Base-by-base conservation (phyloP, 2,113 vertebrate genomes). In the Geococcyx californianus region DNA sequence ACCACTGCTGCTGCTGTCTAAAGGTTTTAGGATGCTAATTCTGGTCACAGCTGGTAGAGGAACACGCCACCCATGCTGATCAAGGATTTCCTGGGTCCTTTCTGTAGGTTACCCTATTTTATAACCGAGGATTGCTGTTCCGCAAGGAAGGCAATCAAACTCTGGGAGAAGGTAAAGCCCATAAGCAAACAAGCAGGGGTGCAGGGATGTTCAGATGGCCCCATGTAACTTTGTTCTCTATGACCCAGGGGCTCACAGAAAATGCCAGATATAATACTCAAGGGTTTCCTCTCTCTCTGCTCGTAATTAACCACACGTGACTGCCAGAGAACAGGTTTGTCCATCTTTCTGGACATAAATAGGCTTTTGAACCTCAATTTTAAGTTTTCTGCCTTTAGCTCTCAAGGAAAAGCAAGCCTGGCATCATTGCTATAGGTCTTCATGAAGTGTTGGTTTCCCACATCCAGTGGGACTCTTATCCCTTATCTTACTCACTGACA, bases 91-190 rank as follows among this genome's bases (percentile, higher is more conserved):
- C 58, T 28, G 56, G 7, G 4, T 47, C 26, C 26, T 84, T 62
- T 52, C 52, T 23, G 1, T n/a, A 13, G 34, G 4, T 19, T 29
- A 28, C 5, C 17, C 18, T 47, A 1, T 45, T 86, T 26, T 23
- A 12, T 3, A 55, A 25, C 19, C 0, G 0, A 16, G n/a, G 38
- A 26, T 42, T 66, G 23, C 19, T 5, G 1, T n/a, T 56, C 45
- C 26, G 16, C 45, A 24, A 2, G 12, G 51, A 42, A 45, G 7
- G 14, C 31, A 33, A 56, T 11, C 31, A 17, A 63, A 51, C 13
- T 16, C 24, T 7, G 18, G 52, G 40, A 64, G 42, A 25, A 47
- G 26, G 52, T 13, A 52, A 40, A 79, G 18, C 15, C 40, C 55
- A 6, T 5, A 36, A 2, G 2, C 31, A 40, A 16, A 5, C 23